Evolutionary conservation across 2,797 vertebrate genomes (phyloP), one percentile per base, ranked within the genome.

Genomic region (Antennarius maculatus): DNA sequence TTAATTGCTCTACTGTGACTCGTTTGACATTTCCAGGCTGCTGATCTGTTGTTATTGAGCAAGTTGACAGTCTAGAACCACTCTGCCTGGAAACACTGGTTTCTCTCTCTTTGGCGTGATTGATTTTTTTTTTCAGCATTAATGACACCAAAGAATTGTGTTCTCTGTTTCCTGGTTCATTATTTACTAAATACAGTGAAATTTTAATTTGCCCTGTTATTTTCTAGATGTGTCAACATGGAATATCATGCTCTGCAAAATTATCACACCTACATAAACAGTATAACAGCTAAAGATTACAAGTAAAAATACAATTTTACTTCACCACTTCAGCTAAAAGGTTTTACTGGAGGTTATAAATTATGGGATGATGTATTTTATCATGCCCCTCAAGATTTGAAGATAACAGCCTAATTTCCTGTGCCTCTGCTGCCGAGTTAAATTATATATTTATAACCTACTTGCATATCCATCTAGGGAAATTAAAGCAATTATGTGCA

Each of bases 1-100:
- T 79, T 60, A 79, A 84, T 71, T 79, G 81, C 82, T 85, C 78
- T 45, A 61, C 52, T 61, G 49, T 73, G 75, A 72, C 80, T 74
- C 65, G 75, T 84, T 58, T 84, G 79, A 85, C 84, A 84, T 85
- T 85, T 86, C 74, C 69, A 73, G 63, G 67, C 74, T 73, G 66
- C 78, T 84, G 83, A 79, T 85, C 68, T 77, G 69, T 29, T 66
- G 69, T 84, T 77, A 66, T 55, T 77, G 60, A 79, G 52, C 37
- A 61, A 56, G 57, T 68, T 75, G 69, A 76, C 48, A 37, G 54
- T 27, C 23, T 23, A 63, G 68, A 59, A 65, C 54, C 17, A 46
- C 57, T 64, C n/a, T 2, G 43, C 9, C 47, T 49, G 46, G 69
- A 73, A 78, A 68, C 49, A 77, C 52, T 67, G 50, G 46, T 43